These are phyloP conservation scores for Aphelenchoides besseyi DNA, from an alignment of 1,140 invertebrate genomes.

Conservation along the genomic window DNA sequence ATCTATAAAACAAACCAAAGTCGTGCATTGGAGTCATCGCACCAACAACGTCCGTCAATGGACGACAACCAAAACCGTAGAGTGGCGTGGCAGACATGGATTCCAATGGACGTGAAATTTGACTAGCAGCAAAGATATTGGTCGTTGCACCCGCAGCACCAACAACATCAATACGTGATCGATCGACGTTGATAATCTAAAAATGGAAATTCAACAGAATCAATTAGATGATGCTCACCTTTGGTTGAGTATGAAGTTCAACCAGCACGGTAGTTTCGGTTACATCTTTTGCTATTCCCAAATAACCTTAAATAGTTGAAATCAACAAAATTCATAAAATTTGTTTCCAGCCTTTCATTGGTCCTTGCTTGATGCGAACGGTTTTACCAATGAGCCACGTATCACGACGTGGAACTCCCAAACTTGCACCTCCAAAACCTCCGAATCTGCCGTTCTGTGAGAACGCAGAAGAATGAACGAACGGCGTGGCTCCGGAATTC, in stretches of 20 bases:
- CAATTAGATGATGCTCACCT: slow-evolving; percentile 48
- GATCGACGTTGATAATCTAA: slow-evolving; percentile 93
- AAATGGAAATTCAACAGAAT: slow-evolving; percentile 24
- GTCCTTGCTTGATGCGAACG: slow-evolving; percentile 92
- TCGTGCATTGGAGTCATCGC: slow-evolving; percentile 83
- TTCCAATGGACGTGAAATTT: slow-evolving; percentile 33
- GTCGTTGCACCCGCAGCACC: slow-evolving; percentile 66
- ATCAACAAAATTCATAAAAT: slow-evolving; percentile 17
- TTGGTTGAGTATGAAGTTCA: slow-evolving; percentile 88
- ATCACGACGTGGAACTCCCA: slow-evolving; percentile 74
- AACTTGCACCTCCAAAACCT: slow-evolving; percentile 66
- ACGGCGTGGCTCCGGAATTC: not conserved
- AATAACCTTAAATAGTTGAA: slow-evolving; percentile 62
- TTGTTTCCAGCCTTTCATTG: slow-evolving; percentile 74
- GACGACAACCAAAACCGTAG: slow-evolving; percentile 72
- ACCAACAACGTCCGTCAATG: slow-evolving; percentile 73
- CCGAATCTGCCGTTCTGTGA: slow-evolving; percentile 34
- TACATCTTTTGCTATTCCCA: slow-evolving; percentile 77
- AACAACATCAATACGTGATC: slow-evolving; percentile 75
- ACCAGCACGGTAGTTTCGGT: slow-evolving; percentile 89
- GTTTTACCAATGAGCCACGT: slow-evolving; percentile 89
- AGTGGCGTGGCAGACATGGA: slow-evolving; percentile 72
- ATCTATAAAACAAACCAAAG: slow-evolving; percentile 28
- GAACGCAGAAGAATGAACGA: slow-evolving; percentile 2
- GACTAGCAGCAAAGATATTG: slow-evolving; percentile 66